These are phyloP conservation scores for Drosophila affinis DNA, from an alignment of 2,888 invertebrate species.

Conservation along the genomic window DNA sequence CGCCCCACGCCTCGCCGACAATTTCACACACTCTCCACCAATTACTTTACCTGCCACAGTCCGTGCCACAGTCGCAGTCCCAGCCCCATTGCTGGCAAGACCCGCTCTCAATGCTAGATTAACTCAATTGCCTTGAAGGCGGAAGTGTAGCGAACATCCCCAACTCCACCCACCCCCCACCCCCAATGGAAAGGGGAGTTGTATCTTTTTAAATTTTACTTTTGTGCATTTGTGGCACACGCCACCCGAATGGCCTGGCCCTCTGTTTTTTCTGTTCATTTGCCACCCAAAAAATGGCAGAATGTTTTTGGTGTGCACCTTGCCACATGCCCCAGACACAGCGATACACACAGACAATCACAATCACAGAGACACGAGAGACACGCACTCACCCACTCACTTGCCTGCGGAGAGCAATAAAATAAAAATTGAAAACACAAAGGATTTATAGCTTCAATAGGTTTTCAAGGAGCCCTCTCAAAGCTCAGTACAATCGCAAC, in stretches of 20 bases:
- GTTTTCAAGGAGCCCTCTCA: conserved; percentile 75
- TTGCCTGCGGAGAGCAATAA: conserved; percentile 74
- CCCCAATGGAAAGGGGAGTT: conserved; percentile 28
- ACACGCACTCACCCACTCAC: conserved; percentile 34
- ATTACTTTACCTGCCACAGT: conserved; percentile 72
- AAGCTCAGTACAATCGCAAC: conserved; percentile 62
- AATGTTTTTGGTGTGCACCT: conserved; percentile 42
- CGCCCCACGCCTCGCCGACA: conserved; percentile 11
- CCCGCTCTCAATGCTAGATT: conserved; percentile 71
- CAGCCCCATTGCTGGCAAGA: conserved; percentile 3
- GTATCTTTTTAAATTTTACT: conserved; percentile 76
- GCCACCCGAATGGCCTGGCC: background rate
- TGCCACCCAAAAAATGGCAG: background rate
- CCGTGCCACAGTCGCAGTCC: background rate
- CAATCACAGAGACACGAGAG: conserved; percentile 30
- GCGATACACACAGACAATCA: conserved; percentile 13
- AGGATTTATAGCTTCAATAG: conserved; percentile 81
- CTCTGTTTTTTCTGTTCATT: background rate
- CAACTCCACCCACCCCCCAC: conserved; percentile 10
- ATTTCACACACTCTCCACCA: conserved; percentile 57
- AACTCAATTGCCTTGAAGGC: conserved; percentile 71
- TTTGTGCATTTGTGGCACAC: conserved; percentile 57
- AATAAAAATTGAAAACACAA: conserved; percentile 81
- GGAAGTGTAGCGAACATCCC: conserved; percentile 55
- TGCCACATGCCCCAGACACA: conserved; percentile 30